These are phyloP conservation scores for Noctilio leporinus DNA, from an alignment of 2,113 vertebrate species.

Conservation along the genomic window DNA sequence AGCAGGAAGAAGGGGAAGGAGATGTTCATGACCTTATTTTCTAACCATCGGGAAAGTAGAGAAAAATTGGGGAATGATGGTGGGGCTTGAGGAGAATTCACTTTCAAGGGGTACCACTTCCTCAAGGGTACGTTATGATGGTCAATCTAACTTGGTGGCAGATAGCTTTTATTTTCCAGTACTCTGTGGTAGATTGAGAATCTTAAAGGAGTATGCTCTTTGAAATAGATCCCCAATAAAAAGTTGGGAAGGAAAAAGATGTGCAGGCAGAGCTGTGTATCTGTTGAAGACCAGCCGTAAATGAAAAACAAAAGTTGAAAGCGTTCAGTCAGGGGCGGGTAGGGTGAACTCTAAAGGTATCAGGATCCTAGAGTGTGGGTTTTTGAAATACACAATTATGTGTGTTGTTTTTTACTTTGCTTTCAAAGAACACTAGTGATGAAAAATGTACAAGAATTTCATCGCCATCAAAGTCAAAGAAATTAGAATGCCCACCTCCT, in stretches of 20 bases:
- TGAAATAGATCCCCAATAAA: not conserved
- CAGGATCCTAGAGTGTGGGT: not conserved
- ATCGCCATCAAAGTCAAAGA: constrained; percentile 77
- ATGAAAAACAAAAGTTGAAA: not conserved
- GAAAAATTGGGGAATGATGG: not conserved
- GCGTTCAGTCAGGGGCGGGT: not conserved
- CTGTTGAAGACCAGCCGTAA: not conserved
- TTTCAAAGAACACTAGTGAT: constrained; percentile 73
- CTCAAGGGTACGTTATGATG: not conserved
- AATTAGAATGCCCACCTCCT: constrained; percentile 72
- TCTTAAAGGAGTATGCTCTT: not conserved
- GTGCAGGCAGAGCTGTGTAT: not conserved
- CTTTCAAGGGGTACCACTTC: not conserved
- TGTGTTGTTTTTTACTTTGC: not conserved
- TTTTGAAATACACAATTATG: not conserved
- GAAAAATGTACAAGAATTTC: constrained; percentile 73
- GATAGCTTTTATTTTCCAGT: not conserved
- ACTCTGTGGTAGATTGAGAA: not conserved
- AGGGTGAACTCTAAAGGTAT: not conserved
- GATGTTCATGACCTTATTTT: not conserved
- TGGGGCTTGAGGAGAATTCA: not conserved
- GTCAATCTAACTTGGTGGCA: not conserved
- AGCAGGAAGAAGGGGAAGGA: not conserved
- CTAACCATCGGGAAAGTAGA: not conserved
- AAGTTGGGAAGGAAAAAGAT: not conserved